phyloP scores from a whole-genome alignment of 2,888 invertebrate species.

The Sinotaia quadrata region DNA sequence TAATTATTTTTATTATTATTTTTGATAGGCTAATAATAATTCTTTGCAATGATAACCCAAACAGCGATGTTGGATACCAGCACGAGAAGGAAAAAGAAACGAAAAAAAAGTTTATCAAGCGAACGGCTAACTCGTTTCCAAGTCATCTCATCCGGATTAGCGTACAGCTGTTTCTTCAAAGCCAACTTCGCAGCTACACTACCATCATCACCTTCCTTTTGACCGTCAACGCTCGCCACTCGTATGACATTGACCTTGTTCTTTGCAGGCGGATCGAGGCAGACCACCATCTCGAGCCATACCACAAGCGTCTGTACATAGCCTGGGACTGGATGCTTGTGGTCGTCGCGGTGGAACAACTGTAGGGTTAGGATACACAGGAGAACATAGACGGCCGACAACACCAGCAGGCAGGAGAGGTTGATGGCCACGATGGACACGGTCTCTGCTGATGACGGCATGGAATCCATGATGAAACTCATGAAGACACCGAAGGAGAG shows the following conservation, averaged over 20 bases:
- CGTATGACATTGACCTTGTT: constrained; percentile 2
- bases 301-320: constrained; percentile 12
- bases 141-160: constrained; percentile 21
- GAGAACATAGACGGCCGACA: constrained; percentile 24
- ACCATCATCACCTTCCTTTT: not conserved
- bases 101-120: constrained; percentile 21
- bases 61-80: not conserved
- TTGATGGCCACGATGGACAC: constrained; percentile 20
- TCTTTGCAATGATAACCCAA: not conserved
- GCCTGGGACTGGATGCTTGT: constrained; percentile 17
- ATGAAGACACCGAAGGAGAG: constrained; percentile 30
- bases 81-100: constrained; percentile 6
- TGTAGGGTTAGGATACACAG: constrained; percentile 22
- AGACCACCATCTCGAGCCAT: constrained; percentile 18
- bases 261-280: constrained; percentile 11
- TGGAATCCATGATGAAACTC: constrained; percentile 25
- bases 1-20: too few relatives aligned
- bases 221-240: not conserved
- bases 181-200: not conserved
- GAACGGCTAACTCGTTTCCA: constrained; percentile 19
- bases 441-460: constrained; percentile 24
- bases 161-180: constrained; percentile 9
- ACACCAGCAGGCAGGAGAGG: constrained; percentile 17
- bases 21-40: too few relatives aligned
- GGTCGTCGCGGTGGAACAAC: constrained; percentile 23